Percentiles rank a stretch among this genome's conserved stretches.
These are phyloP conservation scores for Callaeas wilsoni DNA, from an alignment of 2,113 vertebrate species.

Conservation along the genomic window DNA sequence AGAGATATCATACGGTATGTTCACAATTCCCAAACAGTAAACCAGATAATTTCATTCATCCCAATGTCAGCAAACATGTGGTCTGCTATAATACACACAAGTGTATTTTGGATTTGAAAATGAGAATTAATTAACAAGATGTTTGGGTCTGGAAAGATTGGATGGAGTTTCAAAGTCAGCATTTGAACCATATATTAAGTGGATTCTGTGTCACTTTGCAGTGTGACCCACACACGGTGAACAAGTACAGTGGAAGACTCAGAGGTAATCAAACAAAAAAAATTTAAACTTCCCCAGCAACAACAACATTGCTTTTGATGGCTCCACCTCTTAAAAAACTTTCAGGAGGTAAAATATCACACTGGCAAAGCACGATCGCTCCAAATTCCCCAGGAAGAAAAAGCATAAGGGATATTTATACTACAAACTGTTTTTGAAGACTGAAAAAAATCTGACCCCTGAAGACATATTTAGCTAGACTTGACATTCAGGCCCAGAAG, in stretches of 20 bases:
- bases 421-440: background rate
- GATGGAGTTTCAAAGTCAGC: background rate
- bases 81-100: background rate
- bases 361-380: background rate
- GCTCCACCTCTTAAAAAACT: background rate
- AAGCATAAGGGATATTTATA: background rate
- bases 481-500: constrained; percentile 36
- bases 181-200: background rate
- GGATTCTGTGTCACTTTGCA: background rate
- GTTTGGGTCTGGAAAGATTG: background rate
- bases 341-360: background rate
- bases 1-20: background rate
- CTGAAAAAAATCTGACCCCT: background rate
- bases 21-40: background rate
- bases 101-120: background rate
- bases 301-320: background rate
- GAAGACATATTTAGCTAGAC: background rate
- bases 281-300: background rate
- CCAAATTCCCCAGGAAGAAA: background rate
- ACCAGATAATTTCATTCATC: background rate
- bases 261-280: background rate
- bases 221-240: background rate
- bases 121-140: background rate
- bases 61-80: background rate
- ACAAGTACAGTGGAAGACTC: background rate